Base-by-base conservation (phyloP, 2,888 invertebrate genomes). In the Harpalus rubripes region DNA sequence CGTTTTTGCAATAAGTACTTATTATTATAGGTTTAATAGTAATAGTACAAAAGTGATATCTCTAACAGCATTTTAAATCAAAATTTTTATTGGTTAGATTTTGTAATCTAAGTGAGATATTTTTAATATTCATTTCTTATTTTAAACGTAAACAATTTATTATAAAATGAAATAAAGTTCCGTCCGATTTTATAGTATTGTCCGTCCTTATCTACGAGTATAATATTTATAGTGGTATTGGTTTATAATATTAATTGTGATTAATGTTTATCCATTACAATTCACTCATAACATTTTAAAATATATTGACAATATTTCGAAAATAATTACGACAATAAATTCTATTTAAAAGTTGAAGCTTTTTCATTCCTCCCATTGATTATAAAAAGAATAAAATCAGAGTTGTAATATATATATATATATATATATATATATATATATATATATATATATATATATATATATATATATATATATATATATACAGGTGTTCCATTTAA, bases 31-130 rank as follows among this genome's bases (percentile, higher is more conserved):
- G 39, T 72, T 41, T 32, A 56, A 74, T 18, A 8, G 44, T 56
- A 74, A 78, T 44, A 74, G 72, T 74, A 74, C 72, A 74, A 74
- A 74, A 74, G 72, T 74, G 72, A 74, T 74, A 74, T 74, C 72
- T 74, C 72, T 74, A 44, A 8, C 72, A 74, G 18, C 72, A 74
- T 74, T 68, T 74, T 74, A 15, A 15, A 8, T 74, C 72, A 44
- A 74, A 74, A 74, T 74, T 74, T 41, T 74, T 52, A 52, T 52
- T 12, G 10, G 1, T 74, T 44, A 74, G 72, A 44, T 74, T 74
- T 18, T 74, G 22, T 18, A 15, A 39, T n/a, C 15, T 65, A 8
- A 72, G 41, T 44, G 72, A 74, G 72, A 74, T 74, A 74, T 74
- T 74, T 74, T 16, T 44, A 32, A 68, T 68, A 68, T 26, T 26